Conservation (phyloP, 1,140 invertebrate species). For the Bombus fervidus region DNA sequence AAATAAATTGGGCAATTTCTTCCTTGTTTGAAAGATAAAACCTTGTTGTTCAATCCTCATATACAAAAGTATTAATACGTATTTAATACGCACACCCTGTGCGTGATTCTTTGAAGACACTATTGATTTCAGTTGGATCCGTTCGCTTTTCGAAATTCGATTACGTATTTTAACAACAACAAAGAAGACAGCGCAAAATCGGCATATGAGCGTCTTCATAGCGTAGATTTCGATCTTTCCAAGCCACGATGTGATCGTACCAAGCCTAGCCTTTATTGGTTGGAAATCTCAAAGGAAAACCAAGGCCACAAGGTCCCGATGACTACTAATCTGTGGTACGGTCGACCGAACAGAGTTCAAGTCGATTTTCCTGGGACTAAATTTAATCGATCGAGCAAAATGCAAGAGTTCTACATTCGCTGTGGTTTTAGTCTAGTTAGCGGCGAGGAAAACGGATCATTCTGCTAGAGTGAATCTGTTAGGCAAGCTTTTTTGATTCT, state of each 20-base stretch:
- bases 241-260: conserved; percentile 69
- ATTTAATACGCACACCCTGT: not conserved
- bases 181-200: conserved; percentile 40
- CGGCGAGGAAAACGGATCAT: not conserved
- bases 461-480: not conserved
- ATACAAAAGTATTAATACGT: not conserved
- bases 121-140: conserved; percentile 67
- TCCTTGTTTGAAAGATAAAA: not conserved
- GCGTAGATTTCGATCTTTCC: conserved; percentile 65
- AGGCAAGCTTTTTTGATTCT: not conserved
- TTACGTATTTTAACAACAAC: conserved; percentile 69
- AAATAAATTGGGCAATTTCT: not conserved
- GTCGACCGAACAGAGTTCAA: conserved; percentile 71
- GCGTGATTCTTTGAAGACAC: not conserved
- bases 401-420: conserved; percentile 45
- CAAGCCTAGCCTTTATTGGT: conserved; percentile 66
- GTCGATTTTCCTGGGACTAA: conserved; percentile 68
- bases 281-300: conserved; percentile 72
- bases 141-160: conserved; percentile 61
- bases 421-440: not conserved
- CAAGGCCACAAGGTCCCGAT: conserved; percentile 68
- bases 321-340: conserved; percentile 70
- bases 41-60: not conserved
- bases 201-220: conserved; percentile 72
- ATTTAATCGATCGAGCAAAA: conserved; percentile 65